Conservation (phyloP, 2,113 vertebrate genomes). For the Ptychochromis oligacanthus region DNA sequence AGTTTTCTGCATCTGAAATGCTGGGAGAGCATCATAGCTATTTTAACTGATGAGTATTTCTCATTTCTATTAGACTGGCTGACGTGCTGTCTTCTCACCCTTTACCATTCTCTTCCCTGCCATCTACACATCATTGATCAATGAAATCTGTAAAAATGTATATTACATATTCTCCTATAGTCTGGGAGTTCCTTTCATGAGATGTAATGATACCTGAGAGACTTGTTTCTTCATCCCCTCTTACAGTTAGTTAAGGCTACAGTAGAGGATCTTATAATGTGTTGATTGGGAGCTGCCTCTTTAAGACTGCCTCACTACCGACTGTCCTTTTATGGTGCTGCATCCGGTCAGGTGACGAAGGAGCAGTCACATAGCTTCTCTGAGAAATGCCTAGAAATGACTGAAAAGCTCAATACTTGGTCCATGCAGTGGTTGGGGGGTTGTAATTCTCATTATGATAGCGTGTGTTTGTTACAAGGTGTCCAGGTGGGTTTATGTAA, state of each 20-base stretch:
- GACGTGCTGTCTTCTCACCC: background rate
- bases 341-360: constrained; percentile 83
- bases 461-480: constrained; percentile 37
- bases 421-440: constrained; percentile 58
- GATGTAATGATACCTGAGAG: constrained; percentile 29
- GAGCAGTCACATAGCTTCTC: constrained; percentile 76
- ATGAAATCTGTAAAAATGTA: background rate
- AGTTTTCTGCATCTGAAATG: constrained; percentile 62
- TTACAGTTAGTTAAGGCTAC: constrained; percentile 65
- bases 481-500: constrained; percentile 79
- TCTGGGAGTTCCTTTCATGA: constrained; percentile 7
- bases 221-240: constrained; percentile 40
- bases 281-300: constrained; percentile 66
- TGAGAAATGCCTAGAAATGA: constrained; percentile 81
- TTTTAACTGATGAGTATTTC: constrained; percentile 24
- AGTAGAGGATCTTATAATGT: constrained; percentile 33
- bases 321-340: constrained; percentile 78
- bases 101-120: background rate
- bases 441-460: constrained; percentile 51
- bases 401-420: constrained; percentile 75
- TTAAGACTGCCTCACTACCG: constrained; percentile 80
- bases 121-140: background rate
- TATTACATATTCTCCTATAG: background rate
- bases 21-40: constrained; percentile 30
- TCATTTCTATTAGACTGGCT: background rate